Conservation (phyloP, 2,888 invertebrate genomes). For the Automeris io region DNA sequence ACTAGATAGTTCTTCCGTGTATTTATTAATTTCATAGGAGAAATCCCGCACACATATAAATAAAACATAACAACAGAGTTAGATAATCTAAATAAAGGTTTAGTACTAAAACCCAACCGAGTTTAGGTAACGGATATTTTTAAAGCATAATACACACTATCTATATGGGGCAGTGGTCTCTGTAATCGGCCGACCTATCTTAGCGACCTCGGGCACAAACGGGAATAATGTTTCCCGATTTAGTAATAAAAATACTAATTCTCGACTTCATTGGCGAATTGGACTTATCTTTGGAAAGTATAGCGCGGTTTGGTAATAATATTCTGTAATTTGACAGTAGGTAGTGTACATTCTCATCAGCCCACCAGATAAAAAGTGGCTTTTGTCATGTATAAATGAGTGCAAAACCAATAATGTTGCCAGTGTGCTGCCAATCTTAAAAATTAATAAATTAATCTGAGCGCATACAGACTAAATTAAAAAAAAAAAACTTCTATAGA, state of each 20-base stretch:
- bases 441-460: too few species aligned
- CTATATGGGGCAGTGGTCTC: conserved; percentile 3
- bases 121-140: not conserved
- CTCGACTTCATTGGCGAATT: conserved; percentile 1
- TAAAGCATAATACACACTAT: conserved; percentile 4
- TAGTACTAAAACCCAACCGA: not conserved
- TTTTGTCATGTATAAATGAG: too few species aligned
- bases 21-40: too few species aligned
- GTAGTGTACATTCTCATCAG: too few species aligned
- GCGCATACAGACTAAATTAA: too few species aligned
- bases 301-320: not conserved
- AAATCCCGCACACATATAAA: too few species aligned
- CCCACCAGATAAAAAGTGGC: too few species aligned
- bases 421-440: not conserved
- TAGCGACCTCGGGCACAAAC: conserved; percentile 3
- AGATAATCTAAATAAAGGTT: not conserved
- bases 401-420: too few species aligned
- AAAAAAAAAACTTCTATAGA: too few species aligned
- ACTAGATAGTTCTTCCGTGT: too few species aligned
- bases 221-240: conserved; percentile 7
- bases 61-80: not conserved
- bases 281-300: not conserved
- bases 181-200: conserved; percentile 7
- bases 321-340: too few species aligned
- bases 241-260: conserved; percentile 5